Evolutionary conservation across 2,113 vertebrate species (phyloP).

Genomic region (Nycticorax nycticorax): DNA sequence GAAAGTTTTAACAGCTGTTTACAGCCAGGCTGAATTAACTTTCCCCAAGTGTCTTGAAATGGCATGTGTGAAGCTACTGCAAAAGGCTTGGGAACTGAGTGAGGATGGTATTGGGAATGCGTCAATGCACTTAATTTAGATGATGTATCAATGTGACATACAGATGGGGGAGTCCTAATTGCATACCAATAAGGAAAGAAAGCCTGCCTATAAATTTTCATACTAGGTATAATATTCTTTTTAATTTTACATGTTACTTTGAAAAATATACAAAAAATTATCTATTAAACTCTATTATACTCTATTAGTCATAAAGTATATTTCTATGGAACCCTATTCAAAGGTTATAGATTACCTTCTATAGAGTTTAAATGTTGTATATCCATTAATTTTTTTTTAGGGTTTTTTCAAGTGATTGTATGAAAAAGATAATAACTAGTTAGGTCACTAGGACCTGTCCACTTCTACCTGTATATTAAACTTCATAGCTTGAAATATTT

Average conservation of each 20-base stretch:
- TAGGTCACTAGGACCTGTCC: not conserved
- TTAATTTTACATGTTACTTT: not conserved
- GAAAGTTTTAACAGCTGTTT: not conserved
- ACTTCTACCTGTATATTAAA: not conserved
- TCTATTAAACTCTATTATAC: not conserved
- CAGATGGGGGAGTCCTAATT: not conserved
- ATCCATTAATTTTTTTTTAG: not conserved
- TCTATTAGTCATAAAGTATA: not conserved
- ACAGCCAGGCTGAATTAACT: not conserved
- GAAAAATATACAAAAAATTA: not conserved
- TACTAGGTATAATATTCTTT: not conserved
- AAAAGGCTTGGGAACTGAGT: not conserved
- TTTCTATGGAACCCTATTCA: not conserved
- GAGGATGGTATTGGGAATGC: not conserved
- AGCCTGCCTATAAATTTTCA: not conserved
- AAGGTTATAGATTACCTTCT: not conserved
- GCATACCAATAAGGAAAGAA: not conserved
- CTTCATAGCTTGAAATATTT: not conserved
- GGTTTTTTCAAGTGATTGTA: not conserved
- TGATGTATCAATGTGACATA: not conserved
- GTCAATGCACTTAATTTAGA: not conserved
- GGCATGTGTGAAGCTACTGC: accelerated
- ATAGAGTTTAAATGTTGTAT: not conserved
- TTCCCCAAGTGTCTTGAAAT: not conserved
- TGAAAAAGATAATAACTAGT: not conserved